A percentile compares a stretch with the other conserved stretches of the same genome.
phyloP scores from a whole-genome alignment of 2,113 vertebrate species.

The Donacobius atricapilla region DNA sequence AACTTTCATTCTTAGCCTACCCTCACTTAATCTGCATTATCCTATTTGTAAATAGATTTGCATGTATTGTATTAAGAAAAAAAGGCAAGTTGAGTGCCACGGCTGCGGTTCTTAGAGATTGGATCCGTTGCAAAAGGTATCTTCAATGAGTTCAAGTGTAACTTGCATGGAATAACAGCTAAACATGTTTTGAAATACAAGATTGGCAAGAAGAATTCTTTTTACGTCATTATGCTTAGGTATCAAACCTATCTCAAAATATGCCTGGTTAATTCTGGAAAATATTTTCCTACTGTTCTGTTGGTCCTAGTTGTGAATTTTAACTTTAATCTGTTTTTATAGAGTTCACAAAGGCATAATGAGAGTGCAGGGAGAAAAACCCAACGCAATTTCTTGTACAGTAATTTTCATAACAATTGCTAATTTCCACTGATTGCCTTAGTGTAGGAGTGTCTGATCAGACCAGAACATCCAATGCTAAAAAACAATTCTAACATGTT shows the following conservation, averaged over 20 bases:
- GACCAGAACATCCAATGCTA: not conserved
- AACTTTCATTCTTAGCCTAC: not conserved
- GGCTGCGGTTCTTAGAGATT: not conserved
- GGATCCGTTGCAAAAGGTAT: not conserved
- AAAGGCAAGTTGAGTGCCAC: not conserved
- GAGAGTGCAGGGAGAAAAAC: not conserved
- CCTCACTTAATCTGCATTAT: not conserved
- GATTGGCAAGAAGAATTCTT: not conserved
- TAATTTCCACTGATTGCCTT: constrained; percentile 6
- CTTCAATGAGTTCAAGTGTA: not conserved
- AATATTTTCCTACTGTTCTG: not conserved
- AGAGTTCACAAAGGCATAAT: not conserved
- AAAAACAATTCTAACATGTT: not conserved
- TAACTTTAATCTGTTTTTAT: not conserved
- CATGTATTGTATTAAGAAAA: not conserved
- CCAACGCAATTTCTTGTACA: not conserved
- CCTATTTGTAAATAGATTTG: not conserved
- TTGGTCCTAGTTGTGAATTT: not conserved
- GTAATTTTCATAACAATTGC: constrained; percentile 12
- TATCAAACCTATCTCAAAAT: not conserved
- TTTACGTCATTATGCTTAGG: not conserved
- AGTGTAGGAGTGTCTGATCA: not conserved
- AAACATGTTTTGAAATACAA: not conserved
- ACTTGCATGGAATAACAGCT: not conserved
- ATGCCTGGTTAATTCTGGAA: not conserved